A percentile compares a stretch with the other conserved stretches of the same genome.
Conservation (phyloP, 2,888 invertebrate genomes). For the Nycteola revayana region DNA sequence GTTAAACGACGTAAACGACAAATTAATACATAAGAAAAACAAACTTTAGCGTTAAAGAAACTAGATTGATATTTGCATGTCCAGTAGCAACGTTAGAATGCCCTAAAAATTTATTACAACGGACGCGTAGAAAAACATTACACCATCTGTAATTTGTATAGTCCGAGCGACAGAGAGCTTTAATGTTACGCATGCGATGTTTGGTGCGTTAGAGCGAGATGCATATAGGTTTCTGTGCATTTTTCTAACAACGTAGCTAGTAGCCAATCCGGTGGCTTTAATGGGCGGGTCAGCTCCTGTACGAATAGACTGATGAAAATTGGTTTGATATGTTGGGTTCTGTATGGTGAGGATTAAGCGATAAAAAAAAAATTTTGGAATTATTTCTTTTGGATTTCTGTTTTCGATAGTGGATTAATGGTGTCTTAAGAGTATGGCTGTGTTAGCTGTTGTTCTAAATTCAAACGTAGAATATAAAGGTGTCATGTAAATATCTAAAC, state of each 20-base stretch:
- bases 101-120: conserved; percentile 55
- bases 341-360: conserved; percentile 29
- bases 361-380: too few relatives aligned
- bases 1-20: conserved; percentile 32
- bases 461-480: too few relatives aligned
- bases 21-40: conserved; percentile 9
- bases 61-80: conserved; percentile 31
- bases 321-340: conserved; percentile 39
- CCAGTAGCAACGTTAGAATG: conserved; percentile 40
- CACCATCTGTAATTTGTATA: conserved; percentile 71
- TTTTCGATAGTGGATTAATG: too few relatives aligned
- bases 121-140: conserved; percentile 69
- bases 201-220: conserved; percentile 48
- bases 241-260: conserved; percentile 51
- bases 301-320: conserved; percentile 51
- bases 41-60: fast-evolving
- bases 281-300: conserved; percentile 62
- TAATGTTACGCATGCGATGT: conserved; percentile 14
- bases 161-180: conserved; percentile 52
- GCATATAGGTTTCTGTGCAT: conserved; percentile 38
- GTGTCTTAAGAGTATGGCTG: too few relatives aligned
- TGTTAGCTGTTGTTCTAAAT: too few relatives aligned
- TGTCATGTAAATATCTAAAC: too few relatives aligned
- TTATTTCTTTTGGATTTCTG: too few relatives aligned
- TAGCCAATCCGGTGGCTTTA: conserved; percentile 67